Conservation (phyloP, 2,113 vertebrate species). For the Nyctereutes procyonoides region DNA sequence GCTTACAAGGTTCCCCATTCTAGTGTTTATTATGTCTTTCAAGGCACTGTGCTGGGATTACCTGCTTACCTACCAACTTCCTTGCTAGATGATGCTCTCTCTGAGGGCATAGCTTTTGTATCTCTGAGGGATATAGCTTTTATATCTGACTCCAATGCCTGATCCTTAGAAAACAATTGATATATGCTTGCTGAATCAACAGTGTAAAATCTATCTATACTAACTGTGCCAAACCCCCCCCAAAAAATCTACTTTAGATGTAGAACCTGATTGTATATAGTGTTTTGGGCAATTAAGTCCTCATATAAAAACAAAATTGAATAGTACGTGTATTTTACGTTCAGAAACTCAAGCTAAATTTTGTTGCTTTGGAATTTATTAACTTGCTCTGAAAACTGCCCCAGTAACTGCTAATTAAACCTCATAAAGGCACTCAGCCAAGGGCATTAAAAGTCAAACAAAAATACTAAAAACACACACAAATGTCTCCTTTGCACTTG, state of each 20-base stretch:
- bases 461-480: not conserved
- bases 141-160: not conserved
- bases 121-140: not conserved
- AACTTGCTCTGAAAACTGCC: not conserved
- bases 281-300: not conserved
- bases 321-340: not conserved
- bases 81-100: not conserved
- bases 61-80: not conserved
- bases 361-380: not conserved
- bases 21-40: not conserved
- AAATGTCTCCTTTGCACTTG: not conserved
- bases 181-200: not conserved
- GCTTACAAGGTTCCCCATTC: not conserved
- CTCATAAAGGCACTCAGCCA: not conserved
- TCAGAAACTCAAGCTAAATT: conserved; percentile 26
- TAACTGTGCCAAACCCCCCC: not conserved
- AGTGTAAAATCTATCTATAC: not conserved
- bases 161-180: not conserved
- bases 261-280: not conserved
- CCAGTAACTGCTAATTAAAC: not conserved
- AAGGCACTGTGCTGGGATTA: not conserved
- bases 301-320: not conserved
- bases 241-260: conserved; percentile 36
- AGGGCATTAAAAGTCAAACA: not conserved
- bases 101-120: not conserved